Evolutionary conservation across 1,140 invertebrate species (phyloP).

Genomic region (Cydia pomonella): DNA sequence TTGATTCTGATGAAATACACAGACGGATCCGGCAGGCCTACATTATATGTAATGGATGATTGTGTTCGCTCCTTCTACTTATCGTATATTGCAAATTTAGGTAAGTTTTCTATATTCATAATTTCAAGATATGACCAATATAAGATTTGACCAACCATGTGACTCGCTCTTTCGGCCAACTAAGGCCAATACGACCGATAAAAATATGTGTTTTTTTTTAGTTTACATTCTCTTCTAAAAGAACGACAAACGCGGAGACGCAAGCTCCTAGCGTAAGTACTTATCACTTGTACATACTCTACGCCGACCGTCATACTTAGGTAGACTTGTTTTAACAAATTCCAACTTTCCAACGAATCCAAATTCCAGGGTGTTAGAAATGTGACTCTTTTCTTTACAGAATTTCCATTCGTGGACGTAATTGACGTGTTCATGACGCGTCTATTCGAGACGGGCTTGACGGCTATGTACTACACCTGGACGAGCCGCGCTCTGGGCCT

Average conservation of each 20-base stretch:
- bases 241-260: too few relatives aligned
- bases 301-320: too few relatives aligned
- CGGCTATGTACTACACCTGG: conserved; percentile 43
- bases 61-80: conserved; percentile 41
- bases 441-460: conserved; percentile 42
- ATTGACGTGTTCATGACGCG: conserved; percentile 38
- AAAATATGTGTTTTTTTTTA: too few relatives aligned
- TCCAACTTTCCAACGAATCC: too few relatives aligned
- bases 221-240: too few relatives aligned
- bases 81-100: conserved; percentile 41
- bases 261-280: too few relatives aligned
- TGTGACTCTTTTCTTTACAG: conserved; percentile 36
- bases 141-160: too few relatives aligned
- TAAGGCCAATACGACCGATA: too few relatives aligned
- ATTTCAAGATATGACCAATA: not conserved
- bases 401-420: conserved; percentile 42
- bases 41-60: conserved; percentile 41
- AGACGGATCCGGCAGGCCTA: conserved; percentile 30
- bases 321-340: too few relatives aligned
- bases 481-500: conserved; percentile 36
- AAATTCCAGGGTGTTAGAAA: too few relatives aligned
- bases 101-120: conserved; percentile 34
- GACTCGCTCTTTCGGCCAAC: too few relatives aligned
- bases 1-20: conserved; percentile 34
- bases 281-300: too few relatives aligned